These are phyloP conservation scores for Oscheius sp. DNA, from an alignment of 2,888 invertebrate genomes.

Conservation along the genomic window DNA sequence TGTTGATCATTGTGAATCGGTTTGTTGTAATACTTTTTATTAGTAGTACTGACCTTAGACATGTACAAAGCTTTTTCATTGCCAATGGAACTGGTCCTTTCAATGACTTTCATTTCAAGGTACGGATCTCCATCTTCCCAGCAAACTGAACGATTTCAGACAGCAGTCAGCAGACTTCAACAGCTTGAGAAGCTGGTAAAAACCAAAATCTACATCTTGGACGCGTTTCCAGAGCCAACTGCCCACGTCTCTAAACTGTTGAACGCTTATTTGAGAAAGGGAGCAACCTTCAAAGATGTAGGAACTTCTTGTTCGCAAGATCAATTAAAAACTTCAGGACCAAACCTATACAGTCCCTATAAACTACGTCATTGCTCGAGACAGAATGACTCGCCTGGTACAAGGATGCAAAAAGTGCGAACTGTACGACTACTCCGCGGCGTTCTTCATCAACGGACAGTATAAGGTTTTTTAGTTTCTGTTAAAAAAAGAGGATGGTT, in stretches of 20 bases:
- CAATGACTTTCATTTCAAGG: constrained; percentile 18
- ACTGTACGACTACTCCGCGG: background rate
- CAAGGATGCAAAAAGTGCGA: constrained; percentile 13
- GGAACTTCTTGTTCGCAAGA: background rate
- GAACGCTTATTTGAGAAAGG: constrained; percentile 4
- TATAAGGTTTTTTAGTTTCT: background rate
- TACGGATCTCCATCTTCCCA: background rate
- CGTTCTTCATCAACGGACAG: background rate
- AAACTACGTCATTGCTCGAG: constrained; percentile 7
- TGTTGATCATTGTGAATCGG: constrained; percentile 10
- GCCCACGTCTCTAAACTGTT: background rate
- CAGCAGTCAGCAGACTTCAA: constrained; percentile 13
- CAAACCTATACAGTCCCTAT: too few species aligned
- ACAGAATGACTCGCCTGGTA: constrained; percentile 4
- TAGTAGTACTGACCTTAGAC: background rate
- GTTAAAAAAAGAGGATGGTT: background rate
- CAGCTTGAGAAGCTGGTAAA: background rate
- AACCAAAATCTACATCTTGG: constrained; percentile 21
- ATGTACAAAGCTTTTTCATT: background rate
- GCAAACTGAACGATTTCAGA: background rate
- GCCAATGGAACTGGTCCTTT: constrained; percentile 6
- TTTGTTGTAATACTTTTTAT: background rate
- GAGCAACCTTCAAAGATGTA: constrained; percentile 2
- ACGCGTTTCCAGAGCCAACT: constrained; percentile 3
- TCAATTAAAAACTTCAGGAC: background rate